These are phyloP conservation scores for Seira sanloemensis DNA, from an alignment of 2,888 invertebrate species.

Conservation along the genomic window DNA sequence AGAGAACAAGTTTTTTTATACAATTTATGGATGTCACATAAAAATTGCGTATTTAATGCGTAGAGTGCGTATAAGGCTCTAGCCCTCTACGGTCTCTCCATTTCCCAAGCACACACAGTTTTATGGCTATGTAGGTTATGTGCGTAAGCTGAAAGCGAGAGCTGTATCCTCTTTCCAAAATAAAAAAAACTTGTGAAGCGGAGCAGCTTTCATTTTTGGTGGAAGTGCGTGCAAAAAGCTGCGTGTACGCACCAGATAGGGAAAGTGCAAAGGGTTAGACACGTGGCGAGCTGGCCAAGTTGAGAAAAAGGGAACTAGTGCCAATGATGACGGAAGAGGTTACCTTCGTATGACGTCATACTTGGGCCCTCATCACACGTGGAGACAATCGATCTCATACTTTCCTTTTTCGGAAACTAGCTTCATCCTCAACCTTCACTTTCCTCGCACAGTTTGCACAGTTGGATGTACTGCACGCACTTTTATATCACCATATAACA, in stretches of 20 bases:
- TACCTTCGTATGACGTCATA: conserved; percentile 61
- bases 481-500: neutral
- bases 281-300: conserved; percentile 56
- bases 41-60: no score
- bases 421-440: conserved; percentile 28
- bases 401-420: conserved; percentile 36
- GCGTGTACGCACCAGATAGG: conserved; percentile 16
- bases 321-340: conserved; percentile 53
- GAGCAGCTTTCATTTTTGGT: neutral
- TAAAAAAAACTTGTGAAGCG: neutral
- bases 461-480: neutral
- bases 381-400: conserved; percentile 63
- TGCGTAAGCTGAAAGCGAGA: neutral
- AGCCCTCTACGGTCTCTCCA: neutral
- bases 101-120: neutral
- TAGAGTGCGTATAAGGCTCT: neutral
- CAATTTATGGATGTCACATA: conserved; percentile 28
- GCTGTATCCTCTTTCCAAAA: no score
- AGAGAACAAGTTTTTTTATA: neutral
- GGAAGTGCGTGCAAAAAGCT: conserved; percentile 23
- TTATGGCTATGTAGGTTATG: conserved; percentile 23
- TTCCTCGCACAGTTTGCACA: conserved; percentile 14
- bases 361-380: conserved; percentile 59
- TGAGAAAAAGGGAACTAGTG: conserved; percentile 48
- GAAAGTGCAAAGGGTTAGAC: conserved; percentile 70